Percentiles rank a stretch among this genome's conserved stretches.
These are phyloP conservation scores for Myotis findleyi DNA, from an alignment of 2,797 vertebrate genomes.

Conservation along the genomic window DNA sequence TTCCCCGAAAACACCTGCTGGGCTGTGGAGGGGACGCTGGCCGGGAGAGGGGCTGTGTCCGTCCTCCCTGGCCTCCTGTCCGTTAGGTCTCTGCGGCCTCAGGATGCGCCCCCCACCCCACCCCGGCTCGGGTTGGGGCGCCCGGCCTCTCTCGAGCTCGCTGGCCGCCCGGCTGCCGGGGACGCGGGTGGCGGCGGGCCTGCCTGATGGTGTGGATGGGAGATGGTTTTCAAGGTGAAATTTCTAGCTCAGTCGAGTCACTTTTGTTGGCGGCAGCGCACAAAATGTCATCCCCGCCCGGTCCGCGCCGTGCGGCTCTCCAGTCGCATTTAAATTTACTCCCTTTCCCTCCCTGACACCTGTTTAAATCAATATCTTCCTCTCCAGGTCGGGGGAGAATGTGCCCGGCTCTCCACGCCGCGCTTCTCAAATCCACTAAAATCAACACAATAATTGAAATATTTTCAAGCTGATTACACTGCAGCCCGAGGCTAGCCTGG, in stretches of 20 bases:
- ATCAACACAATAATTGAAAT: constrained; percentile 99
- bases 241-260: constrained; percentile 95
- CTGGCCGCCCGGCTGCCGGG: neutral
- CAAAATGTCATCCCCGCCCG: constrained; percentile 97
- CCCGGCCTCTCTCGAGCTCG: fast-evolving
- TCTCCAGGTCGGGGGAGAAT: constrained; percentile 99
- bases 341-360: constrained; percentile 99
- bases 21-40: fast-evolving
- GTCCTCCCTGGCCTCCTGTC: fast-evolving
- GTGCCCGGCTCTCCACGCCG: constrained; percentile 95
- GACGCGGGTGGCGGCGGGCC: constrained; percentile 75
- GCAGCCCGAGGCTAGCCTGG: constrained; percentile 98
- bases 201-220: constrained; percentile 91
- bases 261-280: constrained; percentile 97
- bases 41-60: neutral
- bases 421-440: constrained; percentile 99
- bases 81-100: neutral
- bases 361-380: constrained; percentile 99
- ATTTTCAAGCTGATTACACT: constrained; percentile 99
- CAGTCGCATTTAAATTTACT: constrained; percentile 99
- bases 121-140: fast-evolving
- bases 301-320: constrained; percentile 94
- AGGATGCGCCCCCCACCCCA: neutral
- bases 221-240: constrained; percentile 99
- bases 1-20: neutral